A percentile compares a stretch with the other conserved stretches of the same genome.
Conservation (phyloP, 2,888 invertebrate species). For the Diogma glabrata region DNA sequence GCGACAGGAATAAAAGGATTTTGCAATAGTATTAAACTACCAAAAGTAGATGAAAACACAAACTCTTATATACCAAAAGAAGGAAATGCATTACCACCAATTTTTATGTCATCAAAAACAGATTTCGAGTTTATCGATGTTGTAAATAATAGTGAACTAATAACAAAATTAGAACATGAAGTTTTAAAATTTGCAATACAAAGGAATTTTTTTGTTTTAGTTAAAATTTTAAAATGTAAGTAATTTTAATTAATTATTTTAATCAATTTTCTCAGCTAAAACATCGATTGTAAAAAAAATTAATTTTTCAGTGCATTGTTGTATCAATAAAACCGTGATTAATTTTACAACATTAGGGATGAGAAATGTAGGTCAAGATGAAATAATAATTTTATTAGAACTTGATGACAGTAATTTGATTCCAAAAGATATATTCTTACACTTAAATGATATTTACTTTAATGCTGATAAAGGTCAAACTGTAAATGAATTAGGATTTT, state of each 20-base stretch:
- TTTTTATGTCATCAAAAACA: constrained; percentile 25
- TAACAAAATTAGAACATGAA: constrained; percentile 46
- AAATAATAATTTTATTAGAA: constrained; percentile 64
- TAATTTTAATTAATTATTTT: constrained; percentile 22
- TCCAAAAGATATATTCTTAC: constrained; percentile 63
- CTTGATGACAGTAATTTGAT: constrained; percentile 47
- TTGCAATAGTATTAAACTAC: constrained; percentile 22
- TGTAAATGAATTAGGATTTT: constrained; percentile 57
- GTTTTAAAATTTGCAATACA: constrained; percentile 62
- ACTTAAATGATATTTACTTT: constrained; percentile 59
- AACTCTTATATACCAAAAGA: constrained; percentile 34
- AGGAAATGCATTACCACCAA: constrained; percentile 43
- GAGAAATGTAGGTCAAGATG: constrained; percentile 71
- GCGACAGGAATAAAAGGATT: constrained; percentile 1
- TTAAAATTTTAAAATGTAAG: constrained; percentile 65
- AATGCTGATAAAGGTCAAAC: constrained; percentile 57
- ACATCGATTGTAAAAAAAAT: too few species aligned
- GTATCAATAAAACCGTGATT: constrained; percentile 60
- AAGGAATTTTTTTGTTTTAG: constrained; percentile 59
- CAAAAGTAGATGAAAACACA: constrained; percentile 25
- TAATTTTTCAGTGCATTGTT: constrained; percentile 54
- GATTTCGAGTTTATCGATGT: constrained; percentile 31
- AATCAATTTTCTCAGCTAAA: constrained; percentile 7
- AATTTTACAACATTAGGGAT: constrained; percentile 67
- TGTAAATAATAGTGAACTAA: constrained; percentile 41